phyloP scores from a whole-genome alignment of 2,113 vertebrate species.

The Maccullochella peelii region DNA sequence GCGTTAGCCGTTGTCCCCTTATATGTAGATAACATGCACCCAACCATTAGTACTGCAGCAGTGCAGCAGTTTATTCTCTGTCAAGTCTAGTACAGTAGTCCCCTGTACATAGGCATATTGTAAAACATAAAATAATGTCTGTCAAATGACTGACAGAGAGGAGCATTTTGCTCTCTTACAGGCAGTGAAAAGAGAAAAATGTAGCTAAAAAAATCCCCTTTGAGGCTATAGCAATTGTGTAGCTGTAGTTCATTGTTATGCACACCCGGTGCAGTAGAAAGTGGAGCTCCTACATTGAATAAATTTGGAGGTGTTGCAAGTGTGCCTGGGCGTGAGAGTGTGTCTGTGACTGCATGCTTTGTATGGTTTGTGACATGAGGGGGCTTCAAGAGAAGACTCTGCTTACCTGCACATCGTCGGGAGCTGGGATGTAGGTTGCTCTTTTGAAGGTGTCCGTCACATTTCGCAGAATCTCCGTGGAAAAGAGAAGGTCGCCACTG shows the following conservation, averaged over 20 bases:
- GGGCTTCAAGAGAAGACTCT: neutral
- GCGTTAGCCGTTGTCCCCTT: neutral
- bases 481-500: slow-evolving; percentile 99
- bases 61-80: slow-evolving; percentile 7
- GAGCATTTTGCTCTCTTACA: slow-evolving; percentile 29
- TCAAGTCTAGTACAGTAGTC: slow-evolving; percentile 8
- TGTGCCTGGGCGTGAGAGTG: slow-evolving; percentile 19
- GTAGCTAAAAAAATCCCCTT: slow-evolving; percentile 25
- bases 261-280: slow-evolving; percentile 28
- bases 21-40: neutral
- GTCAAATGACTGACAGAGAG: slow-evolving; percentile 23
- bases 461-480: slow-evolving; percentile 98
- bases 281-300: slow-evolving; percentile 18
- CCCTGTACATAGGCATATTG: slow-evolving; percentile 1
- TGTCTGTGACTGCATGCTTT: neutral
- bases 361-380: neutral
- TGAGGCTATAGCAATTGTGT: slow-evolving; percentile 37
- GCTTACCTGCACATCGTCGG: slow-evolving; percentile 95
- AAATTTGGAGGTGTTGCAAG: slow-evolving; percentile 6
- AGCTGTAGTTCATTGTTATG: slow-evolving; percentile 55
- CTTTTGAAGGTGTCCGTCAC: slow-evolving; percentile 99
- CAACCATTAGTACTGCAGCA: neutral
- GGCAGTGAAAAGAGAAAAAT: slow-evolving; percentile 33
- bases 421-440: slow-evolving; percentile 96
- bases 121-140: slow-evolving; percentile 36